These are phyloP conservation scores for Mesoclemmys tuberculata DNA, from an alignment of 2,113 vertebrate genomes.

Conservation along the genomic window DNA sequence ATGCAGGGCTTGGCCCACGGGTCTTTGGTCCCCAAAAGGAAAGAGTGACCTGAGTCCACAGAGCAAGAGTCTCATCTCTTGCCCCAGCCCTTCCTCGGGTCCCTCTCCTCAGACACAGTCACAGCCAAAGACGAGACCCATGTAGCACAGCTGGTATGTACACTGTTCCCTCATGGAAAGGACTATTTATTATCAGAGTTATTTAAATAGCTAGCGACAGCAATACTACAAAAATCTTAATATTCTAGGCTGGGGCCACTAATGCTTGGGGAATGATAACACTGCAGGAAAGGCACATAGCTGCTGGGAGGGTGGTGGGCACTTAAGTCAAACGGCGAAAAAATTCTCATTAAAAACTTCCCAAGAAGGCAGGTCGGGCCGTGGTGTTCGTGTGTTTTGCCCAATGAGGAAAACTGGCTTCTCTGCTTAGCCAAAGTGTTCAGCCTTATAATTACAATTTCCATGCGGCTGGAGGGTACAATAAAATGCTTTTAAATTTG, in stretches of 20 bases:
- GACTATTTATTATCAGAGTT: background rate
- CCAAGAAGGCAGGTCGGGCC: background rate
- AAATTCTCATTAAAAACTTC: background rate
- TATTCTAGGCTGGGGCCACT: background rate
- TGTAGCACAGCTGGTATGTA: background rate
- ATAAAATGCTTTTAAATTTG: background rate
- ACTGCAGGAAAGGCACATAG: rapidly evolving
- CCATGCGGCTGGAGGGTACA: background rate
- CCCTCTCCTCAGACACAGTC: background rate
- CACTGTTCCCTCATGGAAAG: background rate
- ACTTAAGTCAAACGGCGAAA: background rate
- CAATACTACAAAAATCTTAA: background rate
- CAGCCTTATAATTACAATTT: background rate
- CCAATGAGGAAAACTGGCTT: background rate
- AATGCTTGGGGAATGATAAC: background rate
- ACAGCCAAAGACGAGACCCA: background rate
- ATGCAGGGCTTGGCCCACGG: background rate
- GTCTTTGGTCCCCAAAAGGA: background rate
- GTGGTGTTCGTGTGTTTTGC: background rate
- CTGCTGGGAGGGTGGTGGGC: background rate
- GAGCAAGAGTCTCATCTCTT: background rate
- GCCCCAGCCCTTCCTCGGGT: background rate
- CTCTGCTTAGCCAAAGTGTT: background rate
- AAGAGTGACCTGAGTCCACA: background rate
- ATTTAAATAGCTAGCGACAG: background rate